Evolutionary conservation across 2,797 vertebrate genomes (phyloP), one percentile per base, ranked within the genome.

Genomic region (Trachurus trachurus): DNA sequence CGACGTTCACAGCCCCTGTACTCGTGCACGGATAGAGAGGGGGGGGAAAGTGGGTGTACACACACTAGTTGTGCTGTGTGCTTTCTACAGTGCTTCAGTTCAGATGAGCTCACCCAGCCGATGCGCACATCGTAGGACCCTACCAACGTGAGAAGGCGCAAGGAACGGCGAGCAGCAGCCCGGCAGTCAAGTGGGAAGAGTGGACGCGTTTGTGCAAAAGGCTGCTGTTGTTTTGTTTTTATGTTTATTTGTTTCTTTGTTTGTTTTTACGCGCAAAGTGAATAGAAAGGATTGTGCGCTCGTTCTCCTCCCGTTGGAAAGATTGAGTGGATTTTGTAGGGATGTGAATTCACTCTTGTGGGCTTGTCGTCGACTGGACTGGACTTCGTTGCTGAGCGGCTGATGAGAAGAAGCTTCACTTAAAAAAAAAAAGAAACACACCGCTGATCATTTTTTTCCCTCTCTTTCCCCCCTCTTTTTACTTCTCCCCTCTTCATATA

Each of bases 41-140:
- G 31, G 31, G 26, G 26, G 26, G 67, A 82, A 83, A 77, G 87
- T 86, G 92, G 88, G 92, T 91, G 92, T 90, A 88, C 86, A 71
- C 88, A 85, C 89, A 86, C 78, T 85, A 88, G 84, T 89, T 92
- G 89, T 83, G 89, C 80, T 79, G 90, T 88, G 90, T 85, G 83
- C 88, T 86, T 45, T 16, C 68, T 13, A 82, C 86, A 63, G 85
- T 62, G 90, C 83, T 87, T 84, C 80, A 72, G 87, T 81, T 93
- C 85, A 84, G 93, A 93, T 88, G 94, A 94, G 93, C 94, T 95
- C 93, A 89, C 89, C 53, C 81, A 76, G 91, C 90, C 89, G 89
- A 92, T 89, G 89, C 91, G 87, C 93, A 88, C 88, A 85, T 87
- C 89, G 85, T 61, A 86, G 84, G 83, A 88, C 78, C 82, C 91